Evolutionary conservation across 2,888 invertebrate species (phyloP).

Genomic region (Aricia artaxerxes): DNA sequence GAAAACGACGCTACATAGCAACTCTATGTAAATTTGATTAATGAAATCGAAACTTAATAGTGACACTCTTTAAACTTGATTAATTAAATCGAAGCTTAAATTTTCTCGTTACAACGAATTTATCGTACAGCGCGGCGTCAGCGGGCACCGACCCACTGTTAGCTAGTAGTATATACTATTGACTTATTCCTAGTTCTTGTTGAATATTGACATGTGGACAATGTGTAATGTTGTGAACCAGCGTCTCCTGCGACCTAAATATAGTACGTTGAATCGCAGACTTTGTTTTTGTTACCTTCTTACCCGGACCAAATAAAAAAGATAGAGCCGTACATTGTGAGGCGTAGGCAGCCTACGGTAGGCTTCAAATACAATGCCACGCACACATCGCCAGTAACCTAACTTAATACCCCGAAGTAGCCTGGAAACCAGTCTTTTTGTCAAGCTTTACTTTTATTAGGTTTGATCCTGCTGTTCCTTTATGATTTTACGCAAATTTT

Average conservation of each 20-base stretch:
- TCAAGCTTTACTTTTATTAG: no score
- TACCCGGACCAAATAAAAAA: background rate
- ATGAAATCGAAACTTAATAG: background rate
- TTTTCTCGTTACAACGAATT: conserved; percentile 1
- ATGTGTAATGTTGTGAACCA: conserved; percentile 74
- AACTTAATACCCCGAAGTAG: no score
- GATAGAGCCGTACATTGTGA: background rate
- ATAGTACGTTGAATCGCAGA: conserved; percentile 67
- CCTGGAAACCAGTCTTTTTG: no score
- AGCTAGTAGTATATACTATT: conserved; percentile 72
- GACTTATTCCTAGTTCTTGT: conserved; percentile 78
- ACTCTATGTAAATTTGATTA: background rate
- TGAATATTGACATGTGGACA: conserved; percentile 73
- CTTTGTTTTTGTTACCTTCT: conserved; percentile 42
- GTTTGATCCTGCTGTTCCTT: no score
- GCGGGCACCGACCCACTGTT: conserved; percentile 67
- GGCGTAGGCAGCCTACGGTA: no score
- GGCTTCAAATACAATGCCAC: no score
- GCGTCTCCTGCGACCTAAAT: conserved; percentile 64
- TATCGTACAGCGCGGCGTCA: conserved; percentile 42
- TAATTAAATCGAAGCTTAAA: background rate
- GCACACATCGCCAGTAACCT: no score
- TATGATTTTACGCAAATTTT: no score
- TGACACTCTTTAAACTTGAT: background rate
- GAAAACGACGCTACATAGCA: background rate